Base-by-base conservation (phyloP, 1,140 invertebrate species). In the Bombus confusus region DNA sequence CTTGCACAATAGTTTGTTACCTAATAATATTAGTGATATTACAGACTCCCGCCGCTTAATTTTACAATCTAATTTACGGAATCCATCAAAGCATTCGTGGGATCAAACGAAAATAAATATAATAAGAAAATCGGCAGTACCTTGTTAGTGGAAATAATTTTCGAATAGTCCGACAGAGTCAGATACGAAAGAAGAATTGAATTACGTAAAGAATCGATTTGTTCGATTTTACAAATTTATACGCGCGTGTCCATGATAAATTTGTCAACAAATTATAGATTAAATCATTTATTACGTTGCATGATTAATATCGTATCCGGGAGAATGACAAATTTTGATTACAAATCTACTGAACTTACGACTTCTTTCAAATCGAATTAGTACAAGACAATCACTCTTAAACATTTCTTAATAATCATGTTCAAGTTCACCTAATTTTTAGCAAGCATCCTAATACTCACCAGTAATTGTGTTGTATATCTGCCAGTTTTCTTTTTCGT, bases 401-500 rank as follows among this genome's bases (percentile, higher is more conserved):
- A 59, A 59, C 1, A 18, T 59, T 59, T 28, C 57, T 25, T 28
- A 59, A 59, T 59, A 12, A 28, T 28, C 9, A 12, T n/a, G n/a
- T 62, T 28, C 12, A 13, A n/a, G 59, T 13, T 12, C 28, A 9
- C 3, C 3, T 28, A 59, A 28, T 59, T 59, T 59, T 59, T 62
- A 75, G 79, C 88, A 66, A 80, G 80, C 1, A 87, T 90, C 66
- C 80, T 43, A n/a, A n/a, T n/a, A 9, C 9, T 62, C 12, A n/a
- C 3, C 10, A 13, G 59, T 12, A 57, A 37, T 68, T 52, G 22
- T 52, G 77, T 47, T 66, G 77, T 83, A 62, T 10, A 64, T 83
- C 86, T 39, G 31, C 5, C 66, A 25, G 13, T n/a, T 43, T 84
- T 37, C 57, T 39, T n/a, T 25, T 59, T 68, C 47, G 57, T 59